phyloP scores from a whole-genome alignment of 2,888 invertebrate genomes.

The Pammene fasciana region DNA sequence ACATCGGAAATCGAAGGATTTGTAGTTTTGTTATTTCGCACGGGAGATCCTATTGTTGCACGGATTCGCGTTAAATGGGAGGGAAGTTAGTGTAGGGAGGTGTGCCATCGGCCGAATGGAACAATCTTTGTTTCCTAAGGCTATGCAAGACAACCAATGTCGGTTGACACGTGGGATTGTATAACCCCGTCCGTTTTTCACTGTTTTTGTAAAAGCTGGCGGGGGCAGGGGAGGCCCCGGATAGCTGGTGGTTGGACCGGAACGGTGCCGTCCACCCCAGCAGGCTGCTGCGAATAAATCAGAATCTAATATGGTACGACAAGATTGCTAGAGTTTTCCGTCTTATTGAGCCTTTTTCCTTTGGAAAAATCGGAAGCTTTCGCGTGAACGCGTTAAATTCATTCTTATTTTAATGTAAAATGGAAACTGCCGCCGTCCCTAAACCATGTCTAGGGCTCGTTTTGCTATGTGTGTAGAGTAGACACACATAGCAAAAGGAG shows the following conservation, averaged over 20 bases:
- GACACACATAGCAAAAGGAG: no score
- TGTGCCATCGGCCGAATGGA: slow-evolving; percentile 77
- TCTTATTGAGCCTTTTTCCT: slow-evolving; percentile 70
- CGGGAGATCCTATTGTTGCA: slow-evolving; percentile 79
- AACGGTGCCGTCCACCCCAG: slow-evolving; percentile 72
- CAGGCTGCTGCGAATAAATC: slow-evolving; percentile 73
- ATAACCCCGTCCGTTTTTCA: slow-evolving; percentile 49
- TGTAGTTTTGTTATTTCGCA: slow-evolving; percentile 82
- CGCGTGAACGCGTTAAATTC: slow-evolving; percentile 26
- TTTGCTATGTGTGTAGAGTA: neutral
- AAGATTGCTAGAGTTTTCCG: slow-evolving; percentile 75
- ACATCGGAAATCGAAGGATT: slow-evolving; percentile 63
- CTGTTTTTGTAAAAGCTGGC: slow-evolving; percentile 38
- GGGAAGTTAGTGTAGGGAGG: slow-evolving; percentile 80
- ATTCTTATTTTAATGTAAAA: neutral
- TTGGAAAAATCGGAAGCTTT: slow-evolving; percentile 42
- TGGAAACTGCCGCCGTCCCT: neutral
- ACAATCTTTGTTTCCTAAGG: slow-evolving; percentile 81
- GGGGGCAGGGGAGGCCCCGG: slow-evolving; percentile 56
- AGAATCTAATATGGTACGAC: slow-evolving; percentile 77
- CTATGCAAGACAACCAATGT: slow-evolving; percentile 67
- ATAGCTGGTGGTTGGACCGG: slow-evolving; percentile 60
- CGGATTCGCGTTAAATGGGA: slow-evolving; percentile 81
- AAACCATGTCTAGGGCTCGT: neutral
- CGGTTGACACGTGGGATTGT: slow-evolving; percentile 59